Evolutionary conservation across 2,113 vertebrate genomes (phyloP).

Genomic region (Hyperoodon ampullatus): DNA sequence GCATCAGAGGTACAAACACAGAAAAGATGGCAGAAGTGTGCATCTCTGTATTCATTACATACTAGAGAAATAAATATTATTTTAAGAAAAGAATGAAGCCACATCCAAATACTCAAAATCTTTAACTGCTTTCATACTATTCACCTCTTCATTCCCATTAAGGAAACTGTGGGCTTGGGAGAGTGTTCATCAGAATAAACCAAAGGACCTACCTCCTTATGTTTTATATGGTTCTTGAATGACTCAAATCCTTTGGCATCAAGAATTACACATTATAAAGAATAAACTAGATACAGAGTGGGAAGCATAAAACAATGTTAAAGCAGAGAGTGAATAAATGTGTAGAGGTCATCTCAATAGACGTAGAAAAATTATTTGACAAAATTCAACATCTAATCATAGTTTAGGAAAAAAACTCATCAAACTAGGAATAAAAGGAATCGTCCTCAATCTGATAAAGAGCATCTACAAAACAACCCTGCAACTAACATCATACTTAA

Average conservation of each 20-base stretch:
- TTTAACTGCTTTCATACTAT: neutral
- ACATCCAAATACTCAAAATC: neutral
- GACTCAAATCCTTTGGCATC: neutral
- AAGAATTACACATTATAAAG: slow-evolving; percentile 27
- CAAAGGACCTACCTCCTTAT: neutral
- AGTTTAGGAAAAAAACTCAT: neutral
- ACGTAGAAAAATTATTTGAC: slow-evolving; percentile 47
- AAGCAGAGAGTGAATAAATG: slow-evolving; percentile 2
- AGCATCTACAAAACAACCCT: slow-evolving; percentile 3
- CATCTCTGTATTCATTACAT: neutral
- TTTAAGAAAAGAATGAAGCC: slow-evolving; percentile 34
- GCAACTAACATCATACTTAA: neutral
- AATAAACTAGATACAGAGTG: neutral
- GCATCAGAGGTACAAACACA: neutral
- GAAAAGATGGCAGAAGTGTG: neutral
- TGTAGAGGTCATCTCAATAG: slow-evolving; percentile 20
- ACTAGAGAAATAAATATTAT: neutral
- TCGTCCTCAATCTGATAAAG: slow-evolving; percentile 5
- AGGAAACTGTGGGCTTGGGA: neutral
- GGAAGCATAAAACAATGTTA: neutral
- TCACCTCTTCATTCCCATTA: neutral
- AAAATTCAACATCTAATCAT: slow-evolving; percentile 36
- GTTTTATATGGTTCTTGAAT: neutral
- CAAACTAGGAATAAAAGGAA: slow-evolving; percentile 22
- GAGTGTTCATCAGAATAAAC: neutral